Evolutionary conservation across 1,140 invertebrate genomes (phyloP).

Genomic region (Hetaerina americana): DNA sequence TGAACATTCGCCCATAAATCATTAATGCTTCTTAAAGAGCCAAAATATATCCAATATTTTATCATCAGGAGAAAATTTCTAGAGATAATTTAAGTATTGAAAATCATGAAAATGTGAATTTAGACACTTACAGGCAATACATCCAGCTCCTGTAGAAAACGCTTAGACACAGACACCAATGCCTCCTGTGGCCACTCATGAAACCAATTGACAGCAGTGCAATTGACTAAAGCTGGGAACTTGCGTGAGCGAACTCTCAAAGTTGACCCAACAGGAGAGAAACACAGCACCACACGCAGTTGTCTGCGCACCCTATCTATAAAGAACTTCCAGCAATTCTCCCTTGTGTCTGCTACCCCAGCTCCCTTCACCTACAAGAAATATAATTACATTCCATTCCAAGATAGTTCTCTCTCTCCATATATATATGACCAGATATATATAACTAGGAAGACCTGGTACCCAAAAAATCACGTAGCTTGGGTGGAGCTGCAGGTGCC

Average conservation of each 20-base stretch:
- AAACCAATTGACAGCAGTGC: slow-evolving; percentile 93
- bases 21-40: too few relatives aligned
- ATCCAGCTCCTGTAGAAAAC: slow-evolving; percentile 71
- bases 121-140: slow-evolving; percentile 51
- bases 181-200: slow-evolving; percentile 97
- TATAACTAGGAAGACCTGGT: too few relatives aligned
- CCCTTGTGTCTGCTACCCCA: slow-evolving; percentile 68
- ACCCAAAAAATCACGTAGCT: too few relatives aligned
- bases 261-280: slow-evolving; percentile 87
- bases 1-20: too few relatives aligned
- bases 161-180: slow-evolving; percentile 78
- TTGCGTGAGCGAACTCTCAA: slow-evolving; percentile 80
- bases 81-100: too few relatives aligned
- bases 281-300: slow-evolving; percentile 69
- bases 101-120: too few relatives aligned
- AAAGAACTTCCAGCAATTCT: slow-evolving; percentile 97
- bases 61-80: too few relatives aligned
- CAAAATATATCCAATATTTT: too few relatives aligned
- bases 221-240: slow-evolving; percentile 91
- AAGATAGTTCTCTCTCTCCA: too few relatives aligned
- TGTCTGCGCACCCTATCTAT: slow-evolving; percentile 84
- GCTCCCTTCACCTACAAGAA: slow-evolving; percentile 57
- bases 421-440: too few relatives aligned
- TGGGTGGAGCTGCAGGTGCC: too few relatives aligned
- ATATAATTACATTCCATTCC: slow-evolving; percentile 6